phyloP scores from a whole-genome alignment of 2,797 vertebrate species.

The Tinamus major region DNA sequence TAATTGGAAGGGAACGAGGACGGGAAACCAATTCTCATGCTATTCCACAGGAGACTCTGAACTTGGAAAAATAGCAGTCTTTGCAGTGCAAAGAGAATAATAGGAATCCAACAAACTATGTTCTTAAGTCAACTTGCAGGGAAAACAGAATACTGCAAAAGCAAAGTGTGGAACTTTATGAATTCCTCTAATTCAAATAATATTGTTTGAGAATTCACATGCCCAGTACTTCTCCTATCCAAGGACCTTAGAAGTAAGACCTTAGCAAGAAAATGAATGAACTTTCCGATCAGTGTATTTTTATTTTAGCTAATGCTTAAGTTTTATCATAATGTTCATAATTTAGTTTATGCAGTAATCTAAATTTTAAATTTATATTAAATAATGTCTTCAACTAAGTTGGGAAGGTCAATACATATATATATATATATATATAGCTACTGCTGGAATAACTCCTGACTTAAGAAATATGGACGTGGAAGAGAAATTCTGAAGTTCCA shows the following conservation, averaged over 20 bases:
- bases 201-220: not conserved
- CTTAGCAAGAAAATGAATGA: not conserved
- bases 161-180: not conserved
- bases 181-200: not conserved
- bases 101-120: accelerated
- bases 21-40: not conserved
- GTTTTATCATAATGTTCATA: not conserved
- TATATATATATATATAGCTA: too few relatives aligned
- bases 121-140: not conserved
- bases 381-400: not conserved
- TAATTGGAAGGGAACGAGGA: not conserved
- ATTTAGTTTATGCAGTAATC: not conserved
- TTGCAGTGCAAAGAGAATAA: not conserved
- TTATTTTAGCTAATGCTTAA: not conserved
- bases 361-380: not conserved
- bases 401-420: not conserved
- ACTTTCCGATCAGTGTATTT: not conserved
- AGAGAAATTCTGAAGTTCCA: too few relatives aligned
- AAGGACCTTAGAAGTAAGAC: not conserved
- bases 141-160: not conserved
- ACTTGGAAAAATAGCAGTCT: not conserved
- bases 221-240: not conserved
- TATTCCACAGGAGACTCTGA: not conserved
- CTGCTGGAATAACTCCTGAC: not conserved
- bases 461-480: too few relatives aligned